Conservation (phyloP, 2,888 invertebrate species). For the Bombylius discolor region DNA sequence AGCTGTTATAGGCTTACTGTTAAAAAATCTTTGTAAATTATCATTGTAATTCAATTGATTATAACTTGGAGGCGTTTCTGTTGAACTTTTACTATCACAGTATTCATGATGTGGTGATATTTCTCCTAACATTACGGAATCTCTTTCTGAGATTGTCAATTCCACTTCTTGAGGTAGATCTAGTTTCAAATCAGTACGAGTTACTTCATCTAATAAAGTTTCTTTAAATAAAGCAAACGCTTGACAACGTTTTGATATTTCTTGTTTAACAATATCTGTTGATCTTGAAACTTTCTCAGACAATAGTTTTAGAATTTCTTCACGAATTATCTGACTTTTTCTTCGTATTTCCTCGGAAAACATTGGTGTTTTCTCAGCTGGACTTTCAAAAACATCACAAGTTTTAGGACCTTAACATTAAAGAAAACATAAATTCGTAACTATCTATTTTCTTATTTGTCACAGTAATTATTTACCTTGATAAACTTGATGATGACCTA, state of each 20-base stretch:
- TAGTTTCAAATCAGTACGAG: slow-evolving; percentile 45
- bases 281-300: slow-evolving; percentile 45
- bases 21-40: slow-evolving; percentile 57
- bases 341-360: slow-evolving; percentile 48
- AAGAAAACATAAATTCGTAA: background rate
- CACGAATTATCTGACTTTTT: slow-evolving; percentile 47
- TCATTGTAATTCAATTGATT: slow-evolving; percentile 77
- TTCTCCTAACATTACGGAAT: slow-evolving; percentile 70
- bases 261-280: slow-evolving; percentile 47
- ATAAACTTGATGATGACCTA: slow-evolving; percentile 67
- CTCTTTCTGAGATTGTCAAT: slow-evolving; percentile 46
- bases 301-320: slow-evolving; percentile 53
- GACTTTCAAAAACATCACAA: slow-evolving; percentile 57
- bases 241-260: slow-evolving; percentile 55
- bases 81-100: slow-evolving; percentile 64
- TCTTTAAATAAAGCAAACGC: slow-evolving; percentile 65
- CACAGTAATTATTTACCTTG: slow-evolving; percentile 40
- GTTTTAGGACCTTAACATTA: slow-evolving; percentile 53
- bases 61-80: slow-evolving; percentile 69
- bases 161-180: slow-evolving; percentile 48
- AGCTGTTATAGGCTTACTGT: slow-evolving; percentile 51
- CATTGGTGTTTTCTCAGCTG: slow-evolving; percentile 23
- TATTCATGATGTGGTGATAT: slow-evolving; percentile 75
- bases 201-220: slow-evolving; percentile 53
- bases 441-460: background rate